phyloP scores from a whole-genome alignment of 2,797 vertebrate species.

The Liparis tanakae region DNA sequence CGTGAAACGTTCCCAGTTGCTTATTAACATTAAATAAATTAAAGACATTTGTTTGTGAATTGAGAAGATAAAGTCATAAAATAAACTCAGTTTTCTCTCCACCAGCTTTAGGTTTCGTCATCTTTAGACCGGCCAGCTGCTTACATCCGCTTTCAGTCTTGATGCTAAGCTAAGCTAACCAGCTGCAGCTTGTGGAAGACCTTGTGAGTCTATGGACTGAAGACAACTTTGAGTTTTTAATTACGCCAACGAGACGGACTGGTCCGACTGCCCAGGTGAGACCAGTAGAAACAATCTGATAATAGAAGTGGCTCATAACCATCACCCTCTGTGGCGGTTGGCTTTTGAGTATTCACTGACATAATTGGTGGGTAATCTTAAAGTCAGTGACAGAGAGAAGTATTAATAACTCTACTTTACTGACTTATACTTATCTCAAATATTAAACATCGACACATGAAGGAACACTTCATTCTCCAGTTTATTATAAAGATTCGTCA shows the following conservation, averaged over 20 bases:
- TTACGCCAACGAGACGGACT: not conserved
- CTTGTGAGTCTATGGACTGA: not conserved
- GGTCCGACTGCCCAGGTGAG: not conserved
- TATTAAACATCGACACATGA: not conserved
- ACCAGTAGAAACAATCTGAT: not conserved
- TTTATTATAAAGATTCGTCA: too few relatives aligned
- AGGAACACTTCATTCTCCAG: not conserved
- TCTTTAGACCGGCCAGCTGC: not conserved
- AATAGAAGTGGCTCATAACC: not conserved
- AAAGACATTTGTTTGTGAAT: too few relatives aligned
- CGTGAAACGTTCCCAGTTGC: too few relatives aligned
- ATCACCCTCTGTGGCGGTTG: not conserved
- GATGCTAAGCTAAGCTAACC: slow-evolving; percentile 1
- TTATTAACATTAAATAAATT: too few relatives aligned
- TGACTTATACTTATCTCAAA: too few relatives aligned
- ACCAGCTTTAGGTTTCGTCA: not conserved
- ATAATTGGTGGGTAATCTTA: not conserved
- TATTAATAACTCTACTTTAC: not conserved
- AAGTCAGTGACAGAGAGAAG: not conserved
- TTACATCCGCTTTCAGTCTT: not conserved
- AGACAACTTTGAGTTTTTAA: not conserved
- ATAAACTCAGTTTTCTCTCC: too few relatives aligned
- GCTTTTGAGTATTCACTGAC: not conserved
- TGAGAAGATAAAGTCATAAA: too few relatives aligned
- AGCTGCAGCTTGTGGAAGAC: not conserved